phyloP scores from a whole-genome alignment of 1,140 invertebrate genomes.

The Littorina saxatilis region DNA sequence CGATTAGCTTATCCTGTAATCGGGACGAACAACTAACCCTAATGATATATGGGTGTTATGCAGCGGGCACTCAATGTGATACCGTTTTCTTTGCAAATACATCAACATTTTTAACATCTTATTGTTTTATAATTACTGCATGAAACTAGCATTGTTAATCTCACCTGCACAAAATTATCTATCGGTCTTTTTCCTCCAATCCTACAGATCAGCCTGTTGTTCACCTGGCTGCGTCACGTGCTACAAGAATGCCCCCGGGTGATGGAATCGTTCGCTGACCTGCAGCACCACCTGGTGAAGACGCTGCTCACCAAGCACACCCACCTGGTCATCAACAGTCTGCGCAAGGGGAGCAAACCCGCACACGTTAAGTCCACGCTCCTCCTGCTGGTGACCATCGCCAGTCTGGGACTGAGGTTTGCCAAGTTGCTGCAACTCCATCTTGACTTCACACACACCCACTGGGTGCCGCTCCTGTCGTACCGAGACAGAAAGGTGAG shows the following conservation, averaged over 20 bases:
- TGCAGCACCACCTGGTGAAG: slow-evolving; percentile 14
- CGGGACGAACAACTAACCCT: no score
- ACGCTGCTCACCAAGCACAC: not conserved
- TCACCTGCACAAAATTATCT: no score
- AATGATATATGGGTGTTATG: no score
- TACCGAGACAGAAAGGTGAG: slow-evolving; percentile 12
- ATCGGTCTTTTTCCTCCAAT: no score
- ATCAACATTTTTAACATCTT: no score
- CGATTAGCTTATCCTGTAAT: no score
- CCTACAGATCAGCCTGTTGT: slow-evolving; percentile 7
- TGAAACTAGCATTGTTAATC: no score
- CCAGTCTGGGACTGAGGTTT: not conserved
- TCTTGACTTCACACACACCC: not conserved
- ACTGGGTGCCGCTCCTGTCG: not conserved
- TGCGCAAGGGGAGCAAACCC: not conserved
- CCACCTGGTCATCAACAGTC: slow-evolving; percentile 3
- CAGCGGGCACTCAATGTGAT: no score
- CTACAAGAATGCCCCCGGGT: not conserved
- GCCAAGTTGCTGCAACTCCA: slow-evolving; percentile 1
- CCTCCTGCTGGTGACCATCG: slow-evolving; percentile 7
- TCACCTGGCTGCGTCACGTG: not conserved
- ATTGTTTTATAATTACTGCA: no score
- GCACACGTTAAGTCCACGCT: not conserved
- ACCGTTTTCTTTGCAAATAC: no score
- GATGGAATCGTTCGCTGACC: not conserved